phyloP scores from a whole-genome alignment of 2,888 invertebrate genomes.

The Rhagophthalmus giganteus region DNA sequence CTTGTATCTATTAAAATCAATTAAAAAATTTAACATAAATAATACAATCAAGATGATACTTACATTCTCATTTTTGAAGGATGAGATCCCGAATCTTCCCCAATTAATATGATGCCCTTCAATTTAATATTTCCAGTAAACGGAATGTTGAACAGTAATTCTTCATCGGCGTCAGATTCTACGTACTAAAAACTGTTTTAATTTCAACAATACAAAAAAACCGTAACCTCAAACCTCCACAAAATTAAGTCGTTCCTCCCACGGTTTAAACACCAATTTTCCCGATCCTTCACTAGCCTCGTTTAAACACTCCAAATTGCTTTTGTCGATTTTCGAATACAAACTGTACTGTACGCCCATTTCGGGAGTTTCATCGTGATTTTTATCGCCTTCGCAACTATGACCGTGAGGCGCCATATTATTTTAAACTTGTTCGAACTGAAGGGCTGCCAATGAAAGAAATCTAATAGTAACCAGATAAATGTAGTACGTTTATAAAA shows the following conservation, averaged over 20 bases:
- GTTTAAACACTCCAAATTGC: conserved; percentile 88
- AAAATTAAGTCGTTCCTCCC: conserved; percentile 81
- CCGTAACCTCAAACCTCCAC: conserved; percentile 63
- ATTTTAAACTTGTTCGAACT: not conserved
- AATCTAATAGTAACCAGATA: too few species aligned
- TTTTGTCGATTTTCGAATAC: conserved; percentile 85
- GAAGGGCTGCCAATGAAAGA: not conserved
- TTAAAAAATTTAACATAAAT: conserved; percentile 5
- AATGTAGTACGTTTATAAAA: not conserved
- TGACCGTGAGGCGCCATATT: conserved; percentile 63
- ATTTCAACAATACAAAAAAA: not conserved
- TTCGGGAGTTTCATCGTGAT: conserved; percentile 68
- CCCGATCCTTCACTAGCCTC: conserved; percentile 86
- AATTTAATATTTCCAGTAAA: conserved; percentile 95
- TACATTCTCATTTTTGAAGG: conserved; percentile 87
- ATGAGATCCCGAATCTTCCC: conserved; percentile 85
- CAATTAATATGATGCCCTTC: conserved; percentile 89
- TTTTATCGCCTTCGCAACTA: conserved; percentile 63
- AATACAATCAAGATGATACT: conserved; percentile 52
- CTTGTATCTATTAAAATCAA: conserved; percentile 72
- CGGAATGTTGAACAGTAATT: conserved; percentile 94
- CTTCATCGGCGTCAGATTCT: conserved; percentile 95
- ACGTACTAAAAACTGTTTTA: conserved; percentile 71
- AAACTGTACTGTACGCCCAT: conserved; percentile 81
- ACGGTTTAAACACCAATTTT: conserved; percentile 87